Base-by-base conservation (phyloP, 2,113 vertebrate genomes). In the Passer montanus region DNA sequence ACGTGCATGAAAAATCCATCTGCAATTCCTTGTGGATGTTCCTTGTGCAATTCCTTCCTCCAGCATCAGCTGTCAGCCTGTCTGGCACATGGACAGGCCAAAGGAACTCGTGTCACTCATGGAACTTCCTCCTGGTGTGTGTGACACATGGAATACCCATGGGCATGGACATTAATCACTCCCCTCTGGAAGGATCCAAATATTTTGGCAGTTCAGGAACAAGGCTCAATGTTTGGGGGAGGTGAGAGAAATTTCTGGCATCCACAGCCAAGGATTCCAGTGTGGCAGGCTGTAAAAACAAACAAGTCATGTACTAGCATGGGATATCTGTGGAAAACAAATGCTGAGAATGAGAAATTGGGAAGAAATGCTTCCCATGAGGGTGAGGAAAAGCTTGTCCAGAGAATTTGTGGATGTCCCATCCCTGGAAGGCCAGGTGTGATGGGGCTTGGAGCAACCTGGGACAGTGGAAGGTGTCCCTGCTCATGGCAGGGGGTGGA, bases 51-150 rank as follows among this genome's bases (percentile, higher is more conserved):
- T 85, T 44, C 87, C 39, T 22, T 3, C 47, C 63, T 87, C 44
- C 55, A 33, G 83, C 63, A 56, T 79, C 95, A 96, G 94, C 92
- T 97, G 95, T 90, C 20, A 4, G 67, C 44, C 4, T 62, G 81
- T 58, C 78, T 94, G 95, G 91, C 75, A 84, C 84, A 50, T 6
- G 90, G 79, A 68, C 47, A 30, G 84, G 73, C 70, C 64, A 68
- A 33, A 94, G 86, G 94, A 90, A 89, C 89, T 88, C 6, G 18
- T 94, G 94, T 94, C 81, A 69, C 68, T 93, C 68, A 0, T 56
- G 68, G 94, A 96, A 93, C 87, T 91, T 95, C 96, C 95, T 93
- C 90, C 50, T 15, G 24, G 33, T 4, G 67, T 50, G 70, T 72
- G 80, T 63, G 90, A 96, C 94, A 84, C 75, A 76, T 5, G 75